Base-by-base conservation (phyloP, 2,888 invertebrate species). In the Scotopteryx bipunctaria region DNA sequence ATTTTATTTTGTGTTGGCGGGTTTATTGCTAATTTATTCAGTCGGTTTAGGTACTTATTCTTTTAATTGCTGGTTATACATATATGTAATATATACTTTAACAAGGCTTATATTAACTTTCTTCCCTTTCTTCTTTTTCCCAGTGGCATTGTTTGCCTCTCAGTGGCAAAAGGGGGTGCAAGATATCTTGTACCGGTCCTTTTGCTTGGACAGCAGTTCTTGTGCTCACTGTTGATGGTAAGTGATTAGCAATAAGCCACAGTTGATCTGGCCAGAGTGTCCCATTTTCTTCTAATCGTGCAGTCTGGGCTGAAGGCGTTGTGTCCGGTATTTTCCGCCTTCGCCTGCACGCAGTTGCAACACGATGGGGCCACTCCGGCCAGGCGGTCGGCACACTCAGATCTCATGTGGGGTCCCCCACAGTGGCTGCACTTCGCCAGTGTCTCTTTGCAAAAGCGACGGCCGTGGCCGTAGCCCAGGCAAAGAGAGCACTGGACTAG, bases 371-470 rank as follows among this genome's bases (percentile, higher is more conserved):
- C 1, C 5, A 15, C 14, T 5, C 19, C 44, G 3, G 38, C 33
- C 2, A 15, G 25, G 32, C 38, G 44, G 5, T 37, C 38, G 0
- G 3, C 27, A 16, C 44, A 50, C 0, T 38, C 16, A 4, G 31
- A 2, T 23, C 15, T 54, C 14, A 44, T 11, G 27, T 54, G 54
- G 0, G 36, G 25, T 3, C 54, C 49, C 2, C 41, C 41, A 9
- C 54, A 55, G 27, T 55, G 49, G 49, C 40, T 41, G 15, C 29
- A 54, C 6, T n/a, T 29, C 2, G 19, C 21, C 1, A 19, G n/a
- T 2, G 29, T 45, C 11, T 19, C 29, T 2, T 15, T 36, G n/a
- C 45, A 45, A 0, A 13, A 16, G 0, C 31, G 11, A 16, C 11
- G 15, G 6, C 37, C 19, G n/a, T 37, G 45, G 1, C 19, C 21